These are phyloP conservation scores for Rhynchotus rufescens DNA, from an alignment of 2,797 vertebrate species.

Conservation along the genomic window DNA sequence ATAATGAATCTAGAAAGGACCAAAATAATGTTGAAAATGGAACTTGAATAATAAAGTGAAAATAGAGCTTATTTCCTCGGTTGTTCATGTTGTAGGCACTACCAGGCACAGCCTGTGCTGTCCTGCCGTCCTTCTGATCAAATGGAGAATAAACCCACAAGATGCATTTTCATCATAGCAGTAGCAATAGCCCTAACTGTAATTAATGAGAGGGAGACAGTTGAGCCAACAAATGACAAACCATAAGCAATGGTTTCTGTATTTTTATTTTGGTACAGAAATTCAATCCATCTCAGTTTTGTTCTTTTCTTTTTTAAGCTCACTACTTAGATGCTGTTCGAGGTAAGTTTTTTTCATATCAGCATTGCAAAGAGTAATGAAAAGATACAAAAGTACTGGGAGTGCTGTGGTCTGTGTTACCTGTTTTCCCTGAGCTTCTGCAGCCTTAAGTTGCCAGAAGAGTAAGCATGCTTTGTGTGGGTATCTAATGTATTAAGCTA, in stretches of 20 bases:
- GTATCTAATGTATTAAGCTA: not conserved
- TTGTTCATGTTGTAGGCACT: not conserved
- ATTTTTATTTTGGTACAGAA: constrained; percentile 66
- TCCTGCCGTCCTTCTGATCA: not conserved
- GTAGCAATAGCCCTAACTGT: not conserved
- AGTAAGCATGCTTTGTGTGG: not conserved
- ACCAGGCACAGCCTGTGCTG: not conserved
- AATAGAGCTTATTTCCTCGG: not conserved
- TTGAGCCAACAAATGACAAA: constrained; percentile 55
- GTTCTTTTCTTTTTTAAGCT: constrained; percentile 79
- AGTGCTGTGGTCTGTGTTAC: not conserved
- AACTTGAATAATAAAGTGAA: not conserved
- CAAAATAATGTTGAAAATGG: not conserved
- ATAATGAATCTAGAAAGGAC: not conserved
- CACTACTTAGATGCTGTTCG: constrained; percentile 89
- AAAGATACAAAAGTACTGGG: constrained; percentile 5
- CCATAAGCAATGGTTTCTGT: constrained; percentile 49
- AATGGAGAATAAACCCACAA: not conserved
- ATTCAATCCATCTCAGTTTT: constrained; percentile 70
- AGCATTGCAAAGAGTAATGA: constrained; percentile 10
- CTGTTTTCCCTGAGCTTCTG: constrained; percentile 6
- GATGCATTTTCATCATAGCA: not conserved
- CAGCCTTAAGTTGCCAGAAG: not conserved
- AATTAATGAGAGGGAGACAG: not conserved
- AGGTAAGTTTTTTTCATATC: constrained; percentile 80